These are phyloP conservation scores for Dasyurus viverrinus DNA, from an alignment of 2,113 vertebrate genomes.

Conservation along the genomic window DNA sequence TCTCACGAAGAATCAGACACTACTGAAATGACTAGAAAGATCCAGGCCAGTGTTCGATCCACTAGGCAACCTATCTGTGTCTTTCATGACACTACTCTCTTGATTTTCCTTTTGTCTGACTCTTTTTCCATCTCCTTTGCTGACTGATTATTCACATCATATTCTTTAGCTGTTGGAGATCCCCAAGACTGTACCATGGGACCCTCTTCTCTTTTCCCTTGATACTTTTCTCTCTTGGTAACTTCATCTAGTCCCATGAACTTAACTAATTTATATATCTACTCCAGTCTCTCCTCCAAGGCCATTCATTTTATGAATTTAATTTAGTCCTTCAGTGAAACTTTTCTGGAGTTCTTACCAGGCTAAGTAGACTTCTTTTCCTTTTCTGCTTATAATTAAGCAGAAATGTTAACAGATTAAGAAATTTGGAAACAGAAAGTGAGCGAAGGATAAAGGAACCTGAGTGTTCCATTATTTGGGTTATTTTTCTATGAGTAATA, in stretches of 20 bases:
- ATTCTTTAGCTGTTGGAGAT: not conserved
- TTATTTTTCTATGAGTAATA: not conserved
- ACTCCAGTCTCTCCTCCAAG: no score
- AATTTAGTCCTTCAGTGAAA: no score
- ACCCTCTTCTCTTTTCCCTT: not conserved
- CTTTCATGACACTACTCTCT: not conserved
- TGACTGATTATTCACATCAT: not conserved
- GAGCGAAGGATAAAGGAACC: not conserved
- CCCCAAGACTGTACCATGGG: not conserved
- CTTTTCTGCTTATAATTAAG: constrained; percentile 4
- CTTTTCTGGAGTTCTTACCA: no score
- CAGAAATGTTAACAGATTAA: not conserved
- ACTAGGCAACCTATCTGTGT: no score
- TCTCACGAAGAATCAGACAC: not conserved
- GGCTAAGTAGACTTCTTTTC: not conserved
- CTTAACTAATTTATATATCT: no score
- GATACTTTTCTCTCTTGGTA: no score
- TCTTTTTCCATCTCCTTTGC: not conserved
- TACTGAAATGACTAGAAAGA: not conserved
- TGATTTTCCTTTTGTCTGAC: not conserved
- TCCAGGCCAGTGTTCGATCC: not conserved
- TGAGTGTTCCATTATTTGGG: not conserved
- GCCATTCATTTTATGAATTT: no score
- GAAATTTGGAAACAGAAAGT: not conserved
- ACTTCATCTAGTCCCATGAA: no score